phyloP scores from a whole-genome alignment of 2,888 invertebrate species.

The Pediacus dermestoides region DNA sequence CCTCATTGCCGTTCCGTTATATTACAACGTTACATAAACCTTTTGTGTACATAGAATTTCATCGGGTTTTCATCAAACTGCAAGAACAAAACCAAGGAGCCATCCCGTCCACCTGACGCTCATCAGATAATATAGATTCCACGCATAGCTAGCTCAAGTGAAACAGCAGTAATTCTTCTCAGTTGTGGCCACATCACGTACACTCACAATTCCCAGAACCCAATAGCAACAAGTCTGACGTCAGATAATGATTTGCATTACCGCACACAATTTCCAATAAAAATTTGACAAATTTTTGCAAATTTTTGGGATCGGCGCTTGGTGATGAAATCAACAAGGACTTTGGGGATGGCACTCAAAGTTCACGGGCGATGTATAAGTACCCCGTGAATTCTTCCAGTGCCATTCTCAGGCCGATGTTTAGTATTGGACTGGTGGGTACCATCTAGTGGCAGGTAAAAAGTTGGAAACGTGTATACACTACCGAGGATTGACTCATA shows the following conservation, averaged over 20 bases:
- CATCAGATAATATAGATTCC: too few species aligned
- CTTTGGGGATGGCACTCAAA: slow-evolving; percentile 65
- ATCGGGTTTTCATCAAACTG: too few species aligned
- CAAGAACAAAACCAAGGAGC: too few species aligned
- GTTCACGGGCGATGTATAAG: slow-evolving; percentile 61
- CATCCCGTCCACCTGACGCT: too few species aligned
- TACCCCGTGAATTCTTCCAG: slow-evolving; percentile 84
- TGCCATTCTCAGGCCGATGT: slow-evolving; percentile 69
- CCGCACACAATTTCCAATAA: too few species aligned
- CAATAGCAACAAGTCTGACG: slow-evolving; percentile 29
- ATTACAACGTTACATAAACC: too few species aligned
- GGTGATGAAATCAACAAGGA: slow-evolving; percentile 28
- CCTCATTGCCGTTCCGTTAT: too few species aligned
- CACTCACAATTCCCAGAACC: slow-evolving; percentile 29
- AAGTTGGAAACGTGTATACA: slow-evolving; percentile 22
- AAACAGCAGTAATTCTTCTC: slow-evolving; percentile 12
- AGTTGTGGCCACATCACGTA: slow-evolving; percentile 19
- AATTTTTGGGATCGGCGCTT: slow-evolving; percentile 2
- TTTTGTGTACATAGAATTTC: too few species aligned
- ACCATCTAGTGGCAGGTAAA: too few species aligned
- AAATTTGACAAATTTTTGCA: slow-evolving; percentile 21
- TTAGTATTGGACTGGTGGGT: too few species aligned
- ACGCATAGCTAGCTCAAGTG: too few species aligned
- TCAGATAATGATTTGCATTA: slow-evolving; percentile 18
- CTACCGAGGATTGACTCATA: slow-evolving; percentile 40